Base-by-base conservation (phyloP, 2,797 vertebrate genomes). In the Anisognathus igniventris region DNA sequence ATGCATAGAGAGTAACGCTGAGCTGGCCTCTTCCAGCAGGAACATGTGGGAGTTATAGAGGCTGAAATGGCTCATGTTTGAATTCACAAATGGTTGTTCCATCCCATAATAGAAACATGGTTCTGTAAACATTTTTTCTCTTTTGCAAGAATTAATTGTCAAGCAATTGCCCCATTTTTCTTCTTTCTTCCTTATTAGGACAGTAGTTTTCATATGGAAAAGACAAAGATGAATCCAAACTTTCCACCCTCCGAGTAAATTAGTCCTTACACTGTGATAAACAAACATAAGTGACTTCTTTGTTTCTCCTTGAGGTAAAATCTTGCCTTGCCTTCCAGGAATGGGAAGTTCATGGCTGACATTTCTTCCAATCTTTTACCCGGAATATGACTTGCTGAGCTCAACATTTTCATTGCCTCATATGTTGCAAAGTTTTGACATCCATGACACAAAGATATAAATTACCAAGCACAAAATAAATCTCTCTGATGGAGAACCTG, bases 61-160 rank as follows among this genome's bases (percentile, higher is more conserved):
- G 61, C 65, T 64, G 67, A 79, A 91, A 91, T 9, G 37, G 74
- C 30, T 93, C 53, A n/a, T 94, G 84, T 93, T 95, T 91, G 82
- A 88, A 91, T 68, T 71, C 89, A 56, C 64, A 91, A 91, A 91
- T 85, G 48, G 72, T 89, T 89, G 51, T 85, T 95, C 78, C 22
- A 9, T 67, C 60, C 37, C 61, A 53, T 48, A 82, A 70, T 57
- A 93, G 87, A 96, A 95, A 94, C 91, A 79, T 8, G 5, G 7
- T 21, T 82, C 60, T 79, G 44, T 96, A 95, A 96, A 93, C 77
- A 57, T 82, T 89, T 94, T 62, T 93, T 89, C 56, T 92, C 81
- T 95, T 93, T 87, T 87, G 78, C 53, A 92, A 92, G 37, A 91
- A 82, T 47, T 90, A 78, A 78, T 85, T 93, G 67, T 73, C 64